Evolutionary conservation across 2,113 vertebrate species (phyloP).

Genomic region (Tachysurus fulvidraco): DNA sequence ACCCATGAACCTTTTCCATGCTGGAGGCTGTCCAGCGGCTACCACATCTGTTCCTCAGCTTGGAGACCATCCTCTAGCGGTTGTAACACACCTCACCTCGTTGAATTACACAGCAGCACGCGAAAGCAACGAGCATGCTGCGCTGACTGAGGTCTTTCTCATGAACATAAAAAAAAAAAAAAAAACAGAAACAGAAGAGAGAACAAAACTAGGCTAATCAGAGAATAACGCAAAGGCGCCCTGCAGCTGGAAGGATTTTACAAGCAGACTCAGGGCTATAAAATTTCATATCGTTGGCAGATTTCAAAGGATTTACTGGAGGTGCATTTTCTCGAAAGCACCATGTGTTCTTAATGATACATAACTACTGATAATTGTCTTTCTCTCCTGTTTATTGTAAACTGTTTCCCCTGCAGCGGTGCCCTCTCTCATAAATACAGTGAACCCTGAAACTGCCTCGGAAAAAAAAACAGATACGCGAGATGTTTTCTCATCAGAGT

Average conservation of each 20-base stretch:
- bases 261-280: conserved; percentile 5
- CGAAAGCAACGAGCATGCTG: background rate
- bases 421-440: background rate
- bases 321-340: conserved; percentile 11
- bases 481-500: background rate
- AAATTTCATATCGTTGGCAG: conserved; percentile 20
- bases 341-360: conserved; percentile 16
- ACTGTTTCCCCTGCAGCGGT: conserved; percentile 1
- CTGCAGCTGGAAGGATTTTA: conserved; percentile 35
- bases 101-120: background rate
- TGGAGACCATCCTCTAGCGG: background rate
- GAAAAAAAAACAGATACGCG: background rate
- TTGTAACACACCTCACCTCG: background rate
- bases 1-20: background rate
- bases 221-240: conserved; percentile 8
- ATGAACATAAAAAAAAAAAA: background rate
- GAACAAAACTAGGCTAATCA: conserved; percentile 3
- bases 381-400: conserved; percentile 4
- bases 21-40: conserved; percentile 12
- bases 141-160: conserved; percentile 12
- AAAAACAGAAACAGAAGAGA: background rate
- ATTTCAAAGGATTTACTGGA: conserved; percentile 22
- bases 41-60: conserved; percentile 26
- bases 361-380: conserved; percentile 28
- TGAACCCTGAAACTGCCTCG: background rate